A percentile compares a stretch with the other conserved stretches of the same genome.
Evolutionary conservation across 2,888 invertebrate species (phyloP).

Genomic region (Asteroscopus sphinx): DNA sequence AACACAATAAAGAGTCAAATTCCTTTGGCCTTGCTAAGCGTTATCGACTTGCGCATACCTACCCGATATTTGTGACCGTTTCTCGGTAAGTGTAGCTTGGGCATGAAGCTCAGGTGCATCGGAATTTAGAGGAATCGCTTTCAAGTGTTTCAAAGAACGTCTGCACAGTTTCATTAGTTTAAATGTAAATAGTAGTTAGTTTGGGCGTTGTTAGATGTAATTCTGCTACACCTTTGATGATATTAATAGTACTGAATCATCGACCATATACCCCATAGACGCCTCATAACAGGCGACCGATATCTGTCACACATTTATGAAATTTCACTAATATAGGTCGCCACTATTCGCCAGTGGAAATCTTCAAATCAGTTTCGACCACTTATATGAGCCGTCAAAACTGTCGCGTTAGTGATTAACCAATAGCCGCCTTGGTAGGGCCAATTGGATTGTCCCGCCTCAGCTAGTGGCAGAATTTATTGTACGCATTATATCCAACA

Average conservation of each 20-base stretch:
- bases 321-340: too few relatives aligned
- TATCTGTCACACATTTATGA: too few relatives aligned
- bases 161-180: slow-evolving; percentile 39
- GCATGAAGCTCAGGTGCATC: slow-evolving; percentile 47
- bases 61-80: slow-evolving; percentile 58
- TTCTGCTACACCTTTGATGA: slow-evolving; percentile 15
- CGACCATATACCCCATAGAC: too few relatives aligned
- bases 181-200: slow-evolving; percentile 19
- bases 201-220: slow-evolving; percentile 23
- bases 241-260: slow-evolving; percentile 4
- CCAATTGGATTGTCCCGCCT: too few relatives aligned
- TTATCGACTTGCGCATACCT: slow-evolving; percentile 69
- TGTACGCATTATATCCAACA: too few relatives aligned
- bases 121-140: slow-evolving; percentile 53
- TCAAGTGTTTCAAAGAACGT: slow-evolving; percentile 45
- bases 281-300: too few relatives aligned
- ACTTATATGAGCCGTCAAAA: too few relatives aligned
- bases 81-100: slow-evolving; percentile 47
- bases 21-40: slow-evolving; percentile 63
- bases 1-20: slow-evolving; percentile 61
- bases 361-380: too few relatives aligned
- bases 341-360: too few relatives aligned
- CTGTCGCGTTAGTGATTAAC: too few relatives aligned
- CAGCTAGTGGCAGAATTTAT: too few relatives aligned
- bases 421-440: too few relatives aligned